phyloP scores from a whole-genome alignment of 2,113 vertebrate genomes.

The Oreochromis aureus region DNA sequence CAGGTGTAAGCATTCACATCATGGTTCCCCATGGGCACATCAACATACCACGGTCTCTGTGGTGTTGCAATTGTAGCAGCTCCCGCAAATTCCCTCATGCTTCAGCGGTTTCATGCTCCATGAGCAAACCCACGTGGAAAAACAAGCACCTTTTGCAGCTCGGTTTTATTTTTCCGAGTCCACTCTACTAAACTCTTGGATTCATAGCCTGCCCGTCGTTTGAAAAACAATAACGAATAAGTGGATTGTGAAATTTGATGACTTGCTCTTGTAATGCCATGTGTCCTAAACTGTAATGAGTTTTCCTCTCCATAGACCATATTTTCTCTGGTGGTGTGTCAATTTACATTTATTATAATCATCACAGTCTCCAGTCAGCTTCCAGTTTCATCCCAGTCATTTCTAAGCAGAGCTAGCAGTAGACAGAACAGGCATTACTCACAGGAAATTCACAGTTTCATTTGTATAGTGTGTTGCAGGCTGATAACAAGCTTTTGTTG shows the following conservation, averaged over 20 bases:
- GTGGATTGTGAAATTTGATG: conserved; percentile 13
- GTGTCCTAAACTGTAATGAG: neutral
- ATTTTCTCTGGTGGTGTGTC: neutral
- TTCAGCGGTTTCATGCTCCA: neutral
- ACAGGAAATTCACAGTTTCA: neutral
- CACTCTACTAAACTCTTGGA: neutral
- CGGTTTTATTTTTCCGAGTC: neutral
- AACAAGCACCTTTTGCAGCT: neutral
- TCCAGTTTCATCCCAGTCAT: neutral
- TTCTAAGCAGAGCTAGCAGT: neutral
- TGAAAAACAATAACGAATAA: conserved; percentile 16
- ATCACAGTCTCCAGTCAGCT: neutral
- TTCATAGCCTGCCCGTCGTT: neutral
- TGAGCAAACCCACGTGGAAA: neutral
- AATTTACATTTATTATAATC: conserved; percentile 1
- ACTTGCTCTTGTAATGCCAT: conserved; percentile 2
- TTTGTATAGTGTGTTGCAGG: neutral
- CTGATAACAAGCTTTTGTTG: neutral
- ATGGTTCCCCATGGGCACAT: neutral
- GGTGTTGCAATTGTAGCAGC: neutral
- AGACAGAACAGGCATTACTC: neutral
- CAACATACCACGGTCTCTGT: neutral
- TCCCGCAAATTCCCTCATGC: neutral
- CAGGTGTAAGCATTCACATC: neutral
- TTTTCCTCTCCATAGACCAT: neutral